Evolutionary conservation across 53 echinoderm and acorn worm genomes (phyloP), one percentile per base, ranked within the genome.

Genomic region (Crossaster papposus): DNA sequence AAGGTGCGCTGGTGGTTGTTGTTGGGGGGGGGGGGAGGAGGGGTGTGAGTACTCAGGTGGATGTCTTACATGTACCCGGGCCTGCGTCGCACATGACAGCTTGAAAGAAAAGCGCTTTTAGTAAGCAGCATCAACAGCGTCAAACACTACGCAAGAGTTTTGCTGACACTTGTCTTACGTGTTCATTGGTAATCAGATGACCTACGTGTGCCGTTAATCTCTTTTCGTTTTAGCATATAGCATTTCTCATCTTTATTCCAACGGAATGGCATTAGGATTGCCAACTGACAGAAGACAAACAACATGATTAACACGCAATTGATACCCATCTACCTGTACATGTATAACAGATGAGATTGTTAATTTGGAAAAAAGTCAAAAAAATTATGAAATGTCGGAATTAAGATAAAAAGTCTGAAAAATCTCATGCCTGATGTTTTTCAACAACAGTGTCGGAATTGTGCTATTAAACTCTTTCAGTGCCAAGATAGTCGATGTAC

Each of bases 31-130:
- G 62, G 4, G 62, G 62, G 62, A 18, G 62, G 62, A 18, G 62
- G 62, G 34, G 58, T 23, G 79, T n/a, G n/a, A n/a, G 81, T 58
- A 81, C 52, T 44, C 81, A 81, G 81, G 62, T 81, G 81, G 81
- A 63, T 26, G 58, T 30, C 81, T 63, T 33, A 37, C 82, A 22
- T 65, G 81, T 53, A 28, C 11, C n/a, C 53, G n/a, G 22, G 36
- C 74, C 36, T 62, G 64, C 23, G 32, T 81, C 64, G n/a, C 64
- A 62, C 36, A 62, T 62, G 55, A 82, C 82, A 65, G 68, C 65
- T 82, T 82, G 82, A 82, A 82, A 44, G 82, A 17, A 65, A 82
- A 65, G 37, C 10, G 18, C 38, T 82, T 82, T 37, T 65, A 63
- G 58, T 64, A 32, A 14, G 82, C 65, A 68, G 82, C 82, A 82